phyloP scores from a whole-genome alignment of 2,113 vertebrate genomes.

The Nothoprocta pentlandii region DNA sequence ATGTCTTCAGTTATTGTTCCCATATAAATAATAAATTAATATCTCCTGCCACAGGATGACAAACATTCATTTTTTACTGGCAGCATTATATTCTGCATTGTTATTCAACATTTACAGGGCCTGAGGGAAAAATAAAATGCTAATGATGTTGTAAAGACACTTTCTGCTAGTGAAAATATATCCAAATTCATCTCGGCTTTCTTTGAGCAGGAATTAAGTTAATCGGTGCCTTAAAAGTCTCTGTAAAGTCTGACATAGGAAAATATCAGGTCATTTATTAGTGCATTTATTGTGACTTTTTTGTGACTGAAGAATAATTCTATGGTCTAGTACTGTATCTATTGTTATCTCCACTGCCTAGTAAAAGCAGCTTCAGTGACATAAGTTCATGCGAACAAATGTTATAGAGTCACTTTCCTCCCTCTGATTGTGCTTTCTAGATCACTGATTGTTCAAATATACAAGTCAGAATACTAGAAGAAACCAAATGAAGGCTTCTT shows the following conservation, averaged over 20 bases:
- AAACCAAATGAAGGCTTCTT: neutral
- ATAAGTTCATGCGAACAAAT: neutral
- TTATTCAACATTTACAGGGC: conserved; percentile 19
- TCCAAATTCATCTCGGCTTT: conserved; percentile 9
- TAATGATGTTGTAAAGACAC: conserved; percentile 40
- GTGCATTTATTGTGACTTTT: neutral
- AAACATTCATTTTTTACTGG: conserved; percentile 14
- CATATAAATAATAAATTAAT: neutral
- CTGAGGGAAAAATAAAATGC: conserved; percentile 27
- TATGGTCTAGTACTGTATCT: neutral
- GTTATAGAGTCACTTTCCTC: neutral
- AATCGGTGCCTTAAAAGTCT: neutral
- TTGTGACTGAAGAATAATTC: neutral
- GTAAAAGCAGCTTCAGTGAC: neutral
- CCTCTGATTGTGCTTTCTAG: neutral
- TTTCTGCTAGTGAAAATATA: conserved; percentile 37
- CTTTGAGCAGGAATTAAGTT: neutral
- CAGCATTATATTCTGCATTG: neutral
- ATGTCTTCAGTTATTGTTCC: neutral
- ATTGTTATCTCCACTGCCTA: neutral
- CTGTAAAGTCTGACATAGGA: neutral
- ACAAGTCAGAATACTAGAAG: neutral
- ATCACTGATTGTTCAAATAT: neutral
- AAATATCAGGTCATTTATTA: neutral
- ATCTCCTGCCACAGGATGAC: neutral